Base-by-base conservation (phyloP, 2,888 invertebrate species). In the Sesia bembeciformis region DNA sequence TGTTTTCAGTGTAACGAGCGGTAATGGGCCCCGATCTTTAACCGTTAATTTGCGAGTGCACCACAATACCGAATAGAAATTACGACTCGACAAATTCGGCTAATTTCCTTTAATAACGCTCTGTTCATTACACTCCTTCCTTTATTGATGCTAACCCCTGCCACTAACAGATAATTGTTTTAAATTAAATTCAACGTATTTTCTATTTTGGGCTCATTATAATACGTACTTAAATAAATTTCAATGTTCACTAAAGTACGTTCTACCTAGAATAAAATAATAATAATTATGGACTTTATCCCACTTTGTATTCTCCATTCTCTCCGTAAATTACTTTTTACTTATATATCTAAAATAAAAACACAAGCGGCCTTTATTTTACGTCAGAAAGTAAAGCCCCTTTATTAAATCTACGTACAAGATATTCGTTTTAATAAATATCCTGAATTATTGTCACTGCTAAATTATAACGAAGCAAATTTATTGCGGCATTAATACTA, bases 1-100 rank as follows among this genome's bases (percentile, higher is more conserved):
- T 74, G 81, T 78, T 76, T 77, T 72, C 75, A 67, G 69, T 76
- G 72, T 78, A 83, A 78, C 74, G 79, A 76, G 72, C 77, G 69
- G 66, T 70, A 72, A 75, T 76, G 70, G 72, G 70, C 69, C 64
- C 63, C 65, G 66, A 68, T 68, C 67, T 70, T 70, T 64, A 64
- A 58, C 58, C 65, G 66, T 62, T 65, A 62, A 68, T 67, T 65
- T 65, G 49, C 60, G 60, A 46, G 63, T 67, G 67, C 65, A 64
- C 65, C 67, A 68, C 68, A 70, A 72, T 73, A 71, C 60, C 63
- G 69, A 76, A 77, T 76, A 76, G 75, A 77, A 78, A 78, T 46
- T 46, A 46, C 46, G 8, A 7, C 46, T 23, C 46, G 46, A 23
- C 46, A 72, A 77, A 76, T 81, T 74, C 65, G 68, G 68, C 67